Evolutionary conservation across 2,113 vertebrate species (phyloP), one percentile per base, ranked within the genome.

Genomic region (Andinoacara biseriatus): DNA sequence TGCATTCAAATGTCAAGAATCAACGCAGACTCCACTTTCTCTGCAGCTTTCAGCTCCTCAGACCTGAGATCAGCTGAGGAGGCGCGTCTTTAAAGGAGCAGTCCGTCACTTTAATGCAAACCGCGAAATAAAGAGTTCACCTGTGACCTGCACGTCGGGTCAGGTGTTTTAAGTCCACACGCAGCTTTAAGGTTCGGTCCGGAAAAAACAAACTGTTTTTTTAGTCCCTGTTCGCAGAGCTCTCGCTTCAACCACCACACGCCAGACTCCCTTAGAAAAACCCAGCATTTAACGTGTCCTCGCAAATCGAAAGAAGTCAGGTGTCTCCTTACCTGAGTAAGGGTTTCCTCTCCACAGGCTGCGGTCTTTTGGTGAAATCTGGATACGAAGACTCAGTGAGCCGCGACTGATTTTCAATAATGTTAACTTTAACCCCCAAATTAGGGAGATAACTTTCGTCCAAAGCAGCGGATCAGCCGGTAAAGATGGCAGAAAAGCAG

Each of bases 261-360:
- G 4, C 85, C 85, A 86, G 57, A 46, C 59, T 78, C 77, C 80
- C 4, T 69, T 83, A 5, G 29, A 18, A 75, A 60, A 52, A 7
- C 3, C 0, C 0, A 2, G 7, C 7, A 61, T 76, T 88, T 63
- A 46, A 75, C 1, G 14, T 1, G 2, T 4, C 10, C 2, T 8
- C 1, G 6, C n/a, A 57, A 5, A 13, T 22, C 8, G 2, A 1
- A 17, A 2, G 2, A 13, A 2, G 1, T 5, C 13, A 8, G 52
- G 7, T 2, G 69, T 74, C 26, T 14, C 15, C 31, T 2, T 1
- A 0, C 13, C 38, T 8, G 38, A 10, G 60, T 65, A 38, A 65
- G 43, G 62, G n/a, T 65, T 22, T 24, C 62, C 14, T 1, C 38
- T 63, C 1, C 14, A 1, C 6, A 46, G 9, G 13, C 1, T 2